Conservation (phyloP, 2,888 invertebrate species). For the Lysandra coridon region DNA sequence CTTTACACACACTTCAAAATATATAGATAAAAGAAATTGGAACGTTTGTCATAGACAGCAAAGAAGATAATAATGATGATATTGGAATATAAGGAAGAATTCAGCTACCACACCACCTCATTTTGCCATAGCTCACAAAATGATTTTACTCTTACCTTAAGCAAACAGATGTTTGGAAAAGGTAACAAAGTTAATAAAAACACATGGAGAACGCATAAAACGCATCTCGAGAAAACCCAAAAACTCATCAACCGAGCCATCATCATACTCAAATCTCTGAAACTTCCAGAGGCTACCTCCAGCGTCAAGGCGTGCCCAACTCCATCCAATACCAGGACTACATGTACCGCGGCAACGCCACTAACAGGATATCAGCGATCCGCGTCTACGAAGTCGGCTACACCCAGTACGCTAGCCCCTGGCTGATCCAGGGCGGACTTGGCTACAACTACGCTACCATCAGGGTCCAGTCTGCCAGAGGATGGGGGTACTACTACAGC, state of each 20-base stretch:
- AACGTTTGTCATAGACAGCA: too few species aligned
- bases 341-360: not conserved
- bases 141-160: too few species aligned
- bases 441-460: conserved; percentile 11
- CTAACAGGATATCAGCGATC: not conserved
- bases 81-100: not conserved
- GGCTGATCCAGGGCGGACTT: conserved; percentile 26
- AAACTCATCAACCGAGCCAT: not conserved
- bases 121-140: not conserved
- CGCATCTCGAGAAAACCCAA: too few species aligned
- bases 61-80: not conserved
- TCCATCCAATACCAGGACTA: conserved; percentile 25
- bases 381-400: conserved; percentile 4
- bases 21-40: too few species aligned
- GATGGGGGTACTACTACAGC: conserved; percentile 27
- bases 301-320: conserved; percentile 1
- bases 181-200: not conserved
- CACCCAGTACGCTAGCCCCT: conserved; percentile 22
- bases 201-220: not conserved
- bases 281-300: conserved; percentile 27
- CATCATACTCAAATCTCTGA: not conserved
- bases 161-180: not conserved
- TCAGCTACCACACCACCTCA: not conserved
- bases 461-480: conserved; percentile 27
- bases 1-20: too few species aligned